These are phyloP conservation scores for Apeira syringaria DNA, from an alignment of 2,888 invertebrate species.

Conservation along the genomic window DNA sequence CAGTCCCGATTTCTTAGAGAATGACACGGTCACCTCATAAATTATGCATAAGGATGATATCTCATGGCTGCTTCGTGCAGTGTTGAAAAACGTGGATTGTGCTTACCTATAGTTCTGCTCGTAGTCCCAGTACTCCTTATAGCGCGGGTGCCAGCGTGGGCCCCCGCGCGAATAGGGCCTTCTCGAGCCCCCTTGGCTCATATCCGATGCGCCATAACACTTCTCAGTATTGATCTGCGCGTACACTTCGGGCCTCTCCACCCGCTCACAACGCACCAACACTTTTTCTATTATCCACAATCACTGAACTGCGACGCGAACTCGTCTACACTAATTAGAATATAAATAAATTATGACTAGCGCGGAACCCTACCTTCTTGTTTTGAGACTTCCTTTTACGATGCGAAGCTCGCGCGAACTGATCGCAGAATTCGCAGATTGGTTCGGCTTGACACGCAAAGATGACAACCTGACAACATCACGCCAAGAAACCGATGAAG, in stretches of 20 bases:
- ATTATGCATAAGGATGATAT: not conserved
- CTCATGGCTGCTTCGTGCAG: too few species aligned
- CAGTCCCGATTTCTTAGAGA: not conserved
- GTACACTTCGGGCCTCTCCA: constrained; percentile 42
- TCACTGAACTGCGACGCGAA: constrained; percentile 61
- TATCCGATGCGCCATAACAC: constrained; percentile 64
- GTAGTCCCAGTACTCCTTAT: constrained; percentile 81
- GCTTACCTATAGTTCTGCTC: constrained; percentile 73
- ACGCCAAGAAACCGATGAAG: constrained; percentile 23
- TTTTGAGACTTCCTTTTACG: constrained; percentile 59
- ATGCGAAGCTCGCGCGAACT: constrained; percentile 66
- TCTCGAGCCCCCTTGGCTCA: constrained; percentile 78
- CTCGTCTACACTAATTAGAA: constrained; percentile 21
- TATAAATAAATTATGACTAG: constrained; percentile 42
- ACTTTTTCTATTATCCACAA: constrained; percentile 31
- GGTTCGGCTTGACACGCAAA: constrained; percentile 43
- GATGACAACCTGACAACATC: constrained; percentile 61
- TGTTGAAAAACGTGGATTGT: not conserved
- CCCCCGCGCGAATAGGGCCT: constrained; percentile 77
- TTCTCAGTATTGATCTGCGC: constrained; percentile 64
- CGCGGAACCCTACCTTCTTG: constrained; percentile 50
- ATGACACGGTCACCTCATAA: constrained; percentile 14
- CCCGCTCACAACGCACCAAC: constrained; percentile 36
- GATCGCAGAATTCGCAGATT: constrained; percentile 19
- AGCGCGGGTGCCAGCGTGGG: constrained; percentile 77